Evolutionary conservation across 35 echinoderm and acorn worm species (phyloP), one percentile per base, ranked within the genome.

Genomic region (Chiridota heheva): DNA sequence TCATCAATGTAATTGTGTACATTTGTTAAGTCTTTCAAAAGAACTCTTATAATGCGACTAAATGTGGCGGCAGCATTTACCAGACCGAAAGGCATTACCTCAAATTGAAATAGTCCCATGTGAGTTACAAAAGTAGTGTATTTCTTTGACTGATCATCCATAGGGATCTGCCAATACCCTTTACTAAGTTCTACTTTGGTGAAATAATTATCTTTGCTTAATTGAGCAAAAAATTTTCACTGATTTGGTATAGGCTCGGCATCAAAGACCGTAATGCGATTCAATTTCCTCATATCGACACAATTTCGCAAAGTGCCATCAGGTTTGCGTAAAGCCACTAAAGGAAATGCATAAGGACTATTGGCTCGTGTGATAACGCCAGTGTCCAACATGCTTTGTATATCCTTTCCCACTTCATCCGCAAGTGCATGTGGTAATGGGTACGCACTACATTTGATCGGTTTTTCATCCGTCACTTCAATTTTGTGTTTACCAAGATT

Each of bases 101-200:
- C 86, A 36, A 91, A 91, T 27, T 86, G 46, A 58, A 47, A 91
- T 42, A 86, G 41, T 20, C 82, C 82, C 32, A 58, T 35, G 3
- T 41, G 61, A 60, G 88, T 78, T 40, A 70, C 24, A 59, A 86
- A 80, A 29, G 88, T 72, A 8, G 82, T 86, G 30, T 47, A 18
- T 2, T 43, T 32, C 63, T 70, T 77, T 15, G 57, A 43, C 15
- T 45, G 40, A 5, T 32, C 18, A 25, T 47, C 39, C 30, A 86
- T 40, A 7, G 72, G 88, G 61, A 91, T 67, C 36, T 91, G 88
- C 73, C 88, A 86, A 80, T 91, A 90, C 25, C 79, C 87, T 49
- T 90, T 90, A 16, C 47, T 48, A 15, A 90, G 40, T 43, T 90
- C 80, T 31, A 84, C 40, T 69, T 89, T 89, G 25, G 91, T 41